These are phyloP conservation scores for Peromyscus polionotus DNA, from an alignment of 2,113 vertebrate genomes.

Conservation along the genomic window DNA sequence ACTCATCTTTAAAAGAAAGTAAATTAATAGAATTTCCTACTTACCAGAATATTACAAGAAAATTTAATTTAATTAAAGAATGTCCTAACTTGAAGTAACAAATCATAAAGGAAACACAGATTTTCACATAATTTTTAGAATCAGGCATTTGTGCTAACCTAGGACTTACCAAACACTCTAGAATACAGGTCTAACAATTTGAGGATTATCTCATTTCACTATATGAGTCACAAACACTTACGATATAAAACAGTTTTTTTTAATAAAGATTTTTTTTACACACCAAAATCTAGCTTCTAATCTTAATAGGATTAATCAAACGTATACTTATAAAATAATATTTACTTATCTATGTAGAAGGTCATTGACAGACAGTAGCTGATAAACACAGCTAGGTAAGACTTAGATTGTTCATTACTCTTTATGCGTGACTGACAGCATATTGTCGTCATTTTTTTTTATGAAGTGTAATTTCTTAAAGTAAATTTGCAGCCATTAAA, in stretches of 20 bases:
- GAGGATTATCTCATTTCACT: not conserved
- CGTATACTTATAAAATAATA: not conserved
- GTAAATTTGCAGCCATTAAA: not conserved
- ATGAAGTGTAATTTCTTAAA: not conserved
- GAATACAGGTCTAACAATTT: not conserved
- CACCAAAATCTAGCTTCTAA: not conserved
- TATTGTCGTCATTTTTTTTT: not conserved
- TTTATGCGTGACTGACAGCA: not conserved
- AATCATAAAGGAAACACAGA: not conserved
- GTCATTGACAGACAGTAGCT: not conserved
- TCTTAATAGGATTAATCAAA: not conserved
- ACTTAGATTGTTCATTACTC: not conserved
- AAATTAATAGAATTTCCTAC: slow-evolving; percentile 55
- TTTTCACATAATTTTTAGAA: not conserved
- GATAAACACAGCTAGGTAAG: not conserved
- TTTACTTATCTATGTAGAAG: not conserved
- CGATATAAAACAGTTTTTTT: not conserved
- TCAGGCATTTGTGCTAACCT: not conserved
- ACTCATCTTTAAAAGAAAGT: slow-evolving; percentile 32
- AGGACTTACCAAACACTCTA: not conserved
- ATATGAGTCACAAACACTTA: not conserved
- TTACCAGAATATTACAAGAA: not conserved
- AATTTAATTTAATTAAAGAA: slow-evolving; percentile 32
- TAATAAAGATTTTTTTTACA: no score
- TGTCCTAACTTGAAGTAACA: not conserved